Percentiles rank a stretch among this genome's conserved stretches.
phyloP scores from a whole-genome alignment of 2,888 invertebrate genomes.

The Epinotia demarniana region DNA sequence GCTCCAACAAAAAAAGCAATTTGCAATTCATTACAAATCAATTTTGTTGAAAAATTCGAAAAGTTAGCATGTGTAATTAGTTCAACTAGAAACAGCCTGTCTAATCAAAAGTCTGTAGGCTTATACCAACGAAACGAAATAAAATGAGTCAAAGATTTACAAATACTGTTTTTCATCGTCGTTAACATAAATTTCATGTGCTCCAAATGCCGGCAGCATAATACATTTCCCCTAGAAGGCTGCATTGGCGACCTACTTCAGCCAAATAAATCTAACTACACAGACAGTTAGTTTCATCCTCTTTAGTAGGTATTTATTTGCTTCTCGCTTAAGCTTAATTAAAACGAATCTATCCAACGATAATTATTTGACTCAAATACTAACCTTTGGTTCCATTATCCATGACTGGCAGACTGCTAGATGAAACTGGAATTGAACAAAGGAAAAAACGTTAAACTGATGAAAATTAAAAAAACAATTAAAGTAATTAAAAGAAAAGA shows the following conservation, averaged over 20 bases:
- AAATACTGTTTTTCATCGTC: conserved; percentile 57
- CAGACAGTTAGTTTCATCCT: conserved; percentile 56
- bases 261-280: conserved; percentile 65
- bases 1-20: no score
- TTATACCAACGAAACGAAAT: conserved; percentile 42
- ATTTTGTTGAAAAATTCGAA: not conserved
- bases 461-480: conserved; percentile 41
- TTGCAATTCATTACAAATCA: no score
- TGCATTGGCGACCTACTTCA: conserved; percentile 65
- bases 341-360: conserved; percentile 11
- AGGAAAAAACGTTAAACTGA: conserved; percentile 43
- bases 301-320: conserved; percentile 55
- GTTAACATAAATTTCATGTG: conserved; percentile 67
- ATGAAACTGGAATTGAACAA: conserved; percentile 49
- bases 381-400: conserved; percentile 44
- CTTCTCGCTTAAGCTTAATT: conserved; percentile 31
- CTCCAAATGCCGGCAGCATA: conserved; percentile 60
- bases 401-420: conserved; percentile 43
- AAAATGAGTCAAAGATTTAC: conserved; percentile 53
- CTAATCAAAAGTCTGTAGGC: conserved; percentile 21
- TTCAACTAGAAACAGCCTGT: not conserved
- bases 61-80: not conserved
- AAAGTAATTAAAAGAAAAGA: conserved; percentile 47
- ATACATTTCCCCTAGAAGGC: conserved; percentile 63
- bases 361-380: conserved; percentile 30